Conservation (phyloP, 2,797 vertebrate genomes). For the Novumbra hubbsi region DNA sequence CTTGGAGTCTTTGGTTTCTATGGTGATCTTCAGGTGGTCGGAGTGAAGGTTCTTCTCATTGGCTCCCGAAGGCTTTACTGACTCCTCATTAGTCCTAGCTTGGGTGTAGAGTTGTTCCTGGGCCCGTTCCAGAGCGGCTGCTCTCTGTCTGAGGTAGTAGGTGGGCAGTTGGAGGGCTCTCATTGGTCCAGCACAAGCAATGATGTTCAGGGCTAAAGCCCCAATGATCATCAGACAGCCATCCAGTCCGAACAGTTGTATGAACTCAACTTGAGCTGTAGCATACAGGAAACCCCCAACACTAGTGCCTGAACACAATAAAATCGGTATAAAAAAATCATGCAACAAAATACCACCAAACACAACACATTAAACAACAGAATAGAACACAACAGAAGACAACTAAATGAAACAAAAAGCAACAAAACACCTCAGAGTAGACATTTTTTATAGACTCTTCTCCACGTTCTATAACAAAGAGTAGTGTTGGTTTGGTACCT, state of each 20-base stretch:
- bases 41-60: slow-evolving; percentile 9
- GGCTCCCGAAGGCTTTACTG: background rate
- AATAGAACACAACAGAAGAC: too few relatives aligned
- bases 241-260: slow-evolving; percentile 80
- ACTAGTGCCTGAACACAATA: slow-evolving; percentile 74
- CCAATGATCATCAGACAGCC: slow-evolving; percentile 85
- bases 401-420: too few relatives aligned
- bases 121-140: slow-evolving; percentile 56
- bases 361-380: too few relatives aligned
- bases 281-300: slow-evolving; percentile 86
- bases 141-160: slow-evolving; percentile 69
- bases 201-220: slow-evolving; percentile 81
- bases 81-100: background rate
- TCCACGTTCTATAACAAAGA: too few relatives aligned
- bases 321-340: background rate
- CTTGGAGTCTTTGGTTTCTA: slow-evolving; percentile 29
- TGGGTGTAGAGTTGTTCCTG: slow-evolving; percentile 59
- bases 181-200: slow-evolving; percentile 85
- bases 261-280: slow-evolving; percentile 76
- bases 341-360: too few relatives aligned
- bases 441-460: too few relatives aligned
- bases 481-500: slow-evolving; percentile 66
- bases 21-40: slow-evolving; percentile 27
- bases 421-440: too few relatives aligned
- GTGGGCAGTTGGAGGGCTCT: slow-evolving; percentile 70